These are phyloP conservation scores for Apotomis turbidana DNA, from an alignment of 2,888 invertebrate species.

Conservation along the genomic window DNA sequence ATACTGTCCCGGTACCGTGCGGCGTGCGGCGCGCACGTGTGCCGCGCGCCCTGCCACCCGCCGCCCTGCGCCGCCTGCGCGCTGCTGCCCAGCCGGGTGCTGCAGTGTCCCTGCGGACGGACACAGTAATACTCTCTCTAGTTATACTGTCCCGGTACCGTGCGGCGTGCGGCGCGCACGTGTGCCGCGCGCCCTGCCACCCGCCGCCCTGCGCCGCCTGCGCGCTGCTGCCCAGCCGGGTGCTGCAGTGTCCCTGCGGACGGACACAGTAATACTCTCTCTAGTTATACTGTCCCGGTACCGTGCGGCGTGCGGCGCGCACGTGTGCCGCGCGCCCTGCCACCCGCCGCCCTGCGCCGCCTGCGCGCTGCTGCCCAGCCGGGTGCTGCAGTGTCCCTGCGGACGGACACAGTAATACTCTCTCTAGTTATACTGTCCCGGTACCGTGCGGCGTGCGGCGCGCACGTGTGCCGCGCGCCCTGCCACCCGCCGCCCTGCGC, in stretches of 20 bases:
- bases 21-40: slow-evolving; percentile 45
- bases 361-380: too few relatives aligned
- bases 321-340: too few relatives aligned
- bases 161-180: slow-evolving; percentile 94
- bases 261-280: too few relatives aligned
- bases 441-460: slow-evolving; percentile 45
- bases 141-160: too few relatives aligned
- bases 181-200: slow-evolving; percentile 94
- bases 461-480: background rate
- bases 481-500: slow-evolving; percentile 4
- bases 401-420: too few relatives aligned
- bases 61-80: background rate
- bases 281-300: too few relatives aligned
- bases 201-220: slow-evolving; percentile 91
- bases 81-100: background rate
- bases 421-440: too few relatives aligned
- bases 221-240: slow-evolving; percentile 67
- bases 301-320: too few relatives aligned
- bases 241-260: slow-evolving; percentile 71
- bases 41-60: background rate
- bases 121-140: too few relatives aligned
- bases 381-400: too few relatives aligned
- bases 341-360: too few relatives aligned
- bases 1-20: slow-evolving; percentile 57
- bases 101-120: too few relatives aligned